phyloP scores from a whole-genome alignment of 1,140 invertebrate species.

The Eciton burchellii region DNA sequence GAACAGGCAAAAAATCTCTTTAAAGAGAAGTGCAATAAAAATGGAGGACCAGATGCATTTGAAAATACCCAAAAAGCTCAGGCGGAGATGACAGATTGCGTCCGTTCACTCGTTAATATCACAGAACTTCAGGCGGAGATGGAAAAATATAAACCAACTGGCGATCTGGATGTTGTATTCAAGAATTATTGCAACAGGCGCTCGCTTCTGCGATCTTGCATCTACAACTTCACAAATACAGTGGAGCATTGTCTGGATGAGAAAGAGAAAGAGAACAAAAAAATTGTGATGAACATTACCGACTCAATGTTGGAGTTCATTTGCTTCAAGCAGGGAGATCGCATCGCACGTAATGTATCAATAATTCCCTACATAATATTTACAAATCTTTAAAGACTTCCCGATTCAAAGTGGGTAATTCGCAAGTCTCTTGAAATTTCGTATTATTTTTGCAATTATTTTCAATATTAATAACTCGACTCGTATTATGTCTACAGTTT shows the following conservation, averaged over 20 bases:
- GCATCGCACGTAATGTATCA: conserved; percentile 88
- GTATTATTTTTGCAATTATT: too few relatives aligned
- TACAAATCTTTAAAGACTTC: neutral
- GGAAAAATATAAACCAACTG: conserved; percentile 86
- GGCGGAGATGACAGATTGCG: conserved; percentile 81
- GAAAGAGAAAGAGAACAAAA: conserved; percentile 87
- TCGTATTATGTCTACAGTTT: conserved; percentile 87
- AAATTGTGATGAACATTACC: conserved; percentile 88
- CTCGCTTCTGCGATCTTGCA: conserved; percentile 87
- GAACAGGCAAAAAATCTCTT: conserved; percentile 79
- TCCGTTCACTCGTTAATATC: conserved; percentile 85
- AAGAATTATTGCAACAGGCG: conserved; percentile 89
- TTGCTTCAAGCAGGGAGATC: conserved; percentile 92
- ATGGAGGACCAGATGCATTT: conserved; percentile 78
- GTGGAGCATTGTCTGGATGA: conserved; percentile 88
- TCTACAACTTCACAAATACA: conserved; percentile 87
- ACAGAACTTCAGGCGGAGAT: conserved; percentile 87
- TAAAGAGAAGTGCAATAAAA: conserved; percentile 83
- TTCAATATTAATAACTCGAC: neutral
- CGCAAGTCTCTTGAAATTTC: neutral
- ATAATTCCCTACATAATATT: neutral
- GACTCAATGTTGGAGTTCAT: conserved; percentile 89
- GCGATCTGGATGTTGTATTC: conserved; percentile 89
- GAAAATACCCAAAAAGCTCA: conserved; percentile 78
- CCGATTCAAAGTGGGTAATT: neutral